Evolutionary conservation across 2,797 vertebrate genomes (phyloP), one percentile per base, ranked within the genome.

Genomic region (Synaphobranchus kaupii): DNA sequence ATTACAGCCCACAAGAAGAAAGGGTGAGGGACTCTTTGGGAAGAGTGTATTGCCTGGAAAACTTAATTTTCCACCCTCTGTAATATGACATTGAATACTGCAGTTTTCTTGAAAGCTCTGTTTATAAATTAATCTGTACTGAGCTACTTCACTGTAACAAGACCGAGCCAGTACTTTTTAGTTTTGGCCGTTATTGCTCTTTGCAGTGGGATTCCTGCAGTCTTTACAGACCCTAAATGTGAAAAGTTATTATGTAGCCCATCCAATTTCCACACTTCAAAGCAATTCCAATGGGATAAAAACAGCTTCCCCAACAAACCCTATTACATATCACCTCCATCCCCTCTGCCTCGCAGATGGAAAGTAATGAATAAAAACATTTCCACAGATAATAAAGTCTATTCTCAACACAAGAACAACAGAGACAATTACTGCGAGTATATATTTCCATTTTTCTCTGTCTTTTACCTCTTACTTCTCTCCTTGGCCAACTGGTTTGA

Each of bases 221-320:
- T 76, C 82, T 73, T 86, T 92, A 90, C 8, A 10, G 47, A 80
- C 20, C 87, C 91, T 92, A 92, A 92, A 91, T 92, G 88, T 89
- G 91, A 78, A 86, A 84, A 92, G 92, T 93, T 93, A 89, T 89
- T 68, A 83, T 87, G 89, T 90, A 87, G 71, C 86, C 87, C 88
- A 90, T 94, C 89, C 92, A 90, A 94, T 90, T 92, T 92, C 92
- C 93, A 92, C 86, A 92, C 92, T 48, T 80, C 76, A 47, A n/a
- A 31, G 22, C 28, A 84, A 82, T 81, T 66, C 86, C 88, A 25
- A 47, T 84, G 31, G 86, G 50, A 89, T 87, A 56, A 80, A 84
- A 86, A 54, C 76, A 87, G 47, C 12, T 52, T 17, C 48, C 56
- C 39, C 56, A 83, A 8, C 25, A 86, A 50, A 4, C 56, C 34